phyloP scores from a whole-genome alignment of 1,140 invertebrate genomes.

The Harlomillsia oculata region DNA sequence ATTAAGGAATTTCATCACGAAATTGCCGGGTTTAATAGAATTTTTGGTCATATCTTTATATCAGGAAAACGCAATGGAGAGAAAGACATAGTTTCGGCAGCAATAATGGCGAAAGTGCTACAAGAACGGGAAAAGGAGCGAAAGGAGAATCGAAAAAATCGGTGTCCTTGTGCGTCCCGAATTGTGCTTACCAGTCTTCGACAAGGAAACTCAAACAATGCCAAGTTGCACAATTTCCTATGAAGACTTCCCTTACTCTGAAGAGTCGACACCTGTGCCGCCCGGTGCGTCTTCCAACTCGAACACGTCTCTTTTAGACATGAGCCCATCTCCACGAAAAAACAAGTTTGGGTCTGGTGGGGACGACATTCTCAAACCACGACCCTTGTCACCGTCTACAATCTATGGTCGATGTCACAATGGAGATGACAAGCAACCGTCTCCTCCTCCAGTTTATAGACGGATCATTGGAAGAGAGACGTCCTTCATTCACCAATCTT shows the following conservation, averaged over 20 bases:
- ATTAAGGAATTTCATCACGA: too few species aligned
- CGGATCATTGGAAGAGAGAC: slow-evolving; percentile 1
- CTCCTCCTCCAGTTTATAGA: not conserved
- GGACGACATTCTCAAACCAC: too few species aligned
- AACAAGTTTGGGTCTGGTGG: too few species aligned
- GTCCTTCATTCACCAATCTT: slow-evolving; percentile 10
- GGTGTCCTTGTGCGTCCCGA: slow-evolving; percentile 24
- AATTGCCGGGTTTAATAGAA: too few species aligned
- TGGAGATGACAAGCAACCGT: too few species aligned
- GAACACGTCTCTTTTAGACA: too few species aligned
- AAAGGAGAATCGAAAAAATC: slow-evolving; percentile 31
- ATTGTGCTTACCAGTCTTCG: slow-evolving; percentile 24
- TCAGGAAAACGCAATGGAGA: slow-evolving; percentile 20
- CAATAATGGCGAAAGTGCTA: slow-evolving; percentile 85
- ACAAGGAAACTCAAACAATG: slow-evolving; percentile 28
- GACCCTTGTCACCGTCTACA: too few species aligned
- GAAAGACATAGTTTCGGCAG: slow-evolving; percentile 72
- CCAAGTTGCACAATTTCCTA: slow-evolving; percentile 33
- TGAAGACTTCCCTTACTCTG: slow-evolving; percentile 23
- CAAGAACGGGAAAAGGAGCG: slow-evolving; percentile 69
- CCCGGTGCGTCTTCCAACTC: too few species aligned
- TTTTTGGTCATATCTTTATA: too few species aligned
- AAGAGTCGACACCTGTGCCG: slow-evolving; percentile 4
- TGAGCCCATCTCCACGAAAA: too few species aligned
- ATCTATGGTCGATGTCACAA: too few species aligned